These are phyloP conservation scores for Nomada lathburiana DNA, from an alignment of 2,888 invertebrate genomes.

Conservation along the genomic window DNA sequence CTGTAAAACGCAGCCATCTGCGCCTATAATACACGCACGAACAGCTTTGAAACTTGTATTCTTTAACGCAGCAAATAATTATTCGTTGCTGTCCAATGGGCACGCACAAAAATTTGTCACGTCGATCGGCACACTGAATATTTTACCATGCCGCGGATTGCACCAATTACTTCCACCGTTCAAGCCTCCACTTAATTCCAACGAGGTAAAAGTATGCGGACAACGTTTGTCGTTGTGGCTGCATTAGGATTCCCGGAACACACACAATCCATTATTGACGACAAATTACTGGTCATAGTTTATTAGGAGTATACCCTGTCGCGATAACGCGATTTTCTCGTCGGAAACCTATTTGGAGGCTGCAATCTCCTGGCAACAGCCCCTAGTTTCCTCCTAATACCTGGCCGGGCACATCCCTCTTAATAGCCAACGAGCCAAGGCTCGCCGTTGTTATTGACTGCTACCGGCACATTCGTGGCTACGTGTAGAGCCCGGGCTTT, in stretches of 20 bases:
- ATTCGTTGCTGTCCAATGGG: too few relatives aligned
- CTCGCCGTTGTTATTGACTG: constrained; percentile 69
- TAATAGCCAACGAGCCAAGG: constrained; percentile 59
- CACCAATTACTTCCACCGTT: too few relatives aligned
- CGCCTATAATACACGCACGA: too few relatives aligned
- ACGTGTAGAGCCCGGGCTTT: constrained; percentile 46
- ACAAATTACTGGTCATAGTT: constrained; percentile 42
- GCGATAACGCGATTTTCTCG: constrained; percentile 61
- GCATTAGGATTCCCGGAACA: background rate
- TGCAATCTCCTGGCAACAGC: constrained; percentile 62
- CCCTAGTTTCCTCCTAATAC: constrained; percentile 60
- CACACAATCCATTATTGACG: constrained; percentile 46
- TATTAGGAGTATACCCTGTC: constrained; percentile 36
- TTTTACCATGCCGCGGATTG: too few relatives aligned
- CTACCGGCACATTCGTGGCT: constrained; percentile 63
- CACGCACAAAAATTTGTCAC: too few relatives aligned
- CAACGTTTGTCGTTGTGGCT: too few relatives aligned
- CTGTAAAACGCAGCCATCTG: too few relatives aligned
- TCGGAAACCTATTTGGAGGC: constrained; percentile 52
- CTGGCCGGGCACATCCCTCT: constrained; percentile 59
- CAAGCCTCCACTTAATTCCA: too few relatives aligned
- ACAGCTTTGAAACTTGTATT: too few relatives aligned
- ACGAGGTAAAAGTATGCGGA: too few relatives aligned
- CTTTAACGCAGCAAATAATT: too few relatives aligned
- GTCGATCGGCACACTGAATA: too few relatives aligned